Base-by-base conservation (phyloP, 2,888 invertebrate genomes). In the Notodonta ziczac region DNA sequence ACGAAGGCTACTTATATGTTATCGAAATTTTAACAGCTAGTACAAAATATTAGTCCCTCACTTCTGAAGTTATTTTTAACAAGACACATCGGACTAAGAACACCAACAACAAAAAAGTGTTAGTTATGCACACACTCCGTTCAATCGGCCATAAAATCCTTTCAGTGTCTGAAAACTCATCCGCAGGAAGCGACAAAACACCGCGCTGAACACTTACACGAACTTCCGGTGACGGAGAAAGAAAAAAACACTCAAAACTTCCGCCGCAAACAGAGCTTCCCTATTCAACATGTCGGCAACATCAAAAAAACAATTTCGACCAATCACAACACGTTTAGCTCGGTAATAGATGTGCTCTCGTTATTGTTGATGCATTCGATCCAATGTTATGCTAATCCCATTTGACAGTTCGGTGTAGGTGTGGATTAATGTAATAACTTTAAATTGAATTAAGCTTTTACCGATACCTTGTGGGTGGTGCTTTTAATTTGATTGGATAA, bases 221-320 rank as follows among this genome's bases (percentile, higher is more conserved):
- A 57, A 67, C 63, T 63, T 68, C 69, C 73, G 57, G 59, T 58
- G 56, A 10, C 63, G 70, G 66, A 73, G 73, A 74, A 64, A 52
- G 51, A 57, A 62, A 56, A 71, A 73, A 70, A 67, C 67, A 67
- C 67, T 69, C 59, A 67, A 68, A 66, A 71, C 65, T 66, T 76
- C 74, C 76, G 68, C 62, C 69, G 61, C 58, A 57, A 62, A 73
- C 61, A 61, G 55, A 58, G 57, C 58, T 44, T 59, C 63, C 57
- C 50, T 65, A 64, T 62, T 35, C 59, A 57, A 57, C 44, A 42
- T 54, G 51, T 48, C 73, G 74, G 73, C 63, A 66, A 63, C 77
- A 78, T 81, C 76, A 81, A 76, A 16, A 79, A 76, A 74, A 72
- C 70, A 71, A 78, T 80, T 73, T 62, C 65, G 52, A 66, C 78